phyloP scores from a whole-genome alignment of 2,113 vertebrate species.

The Plectropomus leopardus region DNA sequence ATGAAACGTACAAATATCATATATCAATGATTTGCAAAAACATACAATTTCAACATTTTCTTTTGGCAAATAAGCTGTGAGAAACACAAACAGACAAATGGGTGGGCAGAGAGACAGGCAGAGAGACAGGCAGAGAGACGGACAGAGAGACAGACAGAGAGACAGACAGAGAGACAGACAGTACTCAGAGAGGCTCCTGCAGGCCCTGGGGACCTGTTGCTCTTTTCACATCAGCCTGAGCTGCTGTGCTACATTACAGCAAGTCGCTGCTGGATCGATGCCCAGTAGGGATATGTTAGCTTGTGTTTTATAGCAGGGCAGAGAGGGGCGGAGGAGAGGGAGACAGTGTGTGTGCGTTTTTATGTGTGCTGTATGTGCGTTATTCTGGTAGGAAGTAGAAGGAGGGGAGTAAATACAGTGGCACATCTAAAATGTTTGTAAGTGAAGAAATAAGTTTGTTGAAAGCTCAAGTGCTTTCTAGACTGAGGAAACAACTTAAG shows the following conservation, averaged over 20 bases:
- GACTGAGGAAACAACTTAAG: not conserved
- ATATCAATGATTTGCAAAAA: too few relatives aligned
- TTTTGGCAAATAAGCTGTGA: too few relatives aligned
- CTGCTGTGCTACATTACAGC: conserved; percentile 61
- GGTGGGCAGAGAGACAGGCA: too few relatives aligned
- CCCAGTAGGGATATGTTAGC: conserved; percentile 60
- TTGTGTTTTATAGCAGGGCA: conserved; percentile 63
- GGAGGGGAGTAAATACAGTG: not conserved
- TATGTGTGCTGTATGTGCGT: conserved; percentile 9
- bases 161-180: conserved; percentile 1
- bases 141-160: not conserved
- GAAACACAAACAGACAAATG: not conserved
- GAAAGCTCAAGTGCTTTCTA: not conserved
- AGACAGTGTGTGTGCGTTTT: not conserved
- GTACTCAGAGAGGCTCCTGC: conserved; percentile 33
- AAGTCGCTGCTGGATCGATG: conserved; percentile 59
- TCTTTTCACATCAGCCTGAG: conserved; percentile 66
- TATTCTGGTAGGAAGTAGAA: not conserved
- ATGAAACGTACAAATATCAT: too few relatives aligned
- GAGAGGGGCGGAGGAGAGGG: not conserved
- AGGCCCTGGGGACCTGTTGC: conserved; percentile 70
- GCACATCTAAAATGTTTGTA: not conserved
- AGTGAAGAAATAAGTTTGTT: not conserved
- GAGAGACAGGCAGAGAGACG: not conserved
- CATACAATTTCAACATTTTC: too few relatives aligned